Evolutionary conservation across 1,140 invertebrate genomes (phyloP).

Genomic region (Pectinophora gossypiella): DNA sequence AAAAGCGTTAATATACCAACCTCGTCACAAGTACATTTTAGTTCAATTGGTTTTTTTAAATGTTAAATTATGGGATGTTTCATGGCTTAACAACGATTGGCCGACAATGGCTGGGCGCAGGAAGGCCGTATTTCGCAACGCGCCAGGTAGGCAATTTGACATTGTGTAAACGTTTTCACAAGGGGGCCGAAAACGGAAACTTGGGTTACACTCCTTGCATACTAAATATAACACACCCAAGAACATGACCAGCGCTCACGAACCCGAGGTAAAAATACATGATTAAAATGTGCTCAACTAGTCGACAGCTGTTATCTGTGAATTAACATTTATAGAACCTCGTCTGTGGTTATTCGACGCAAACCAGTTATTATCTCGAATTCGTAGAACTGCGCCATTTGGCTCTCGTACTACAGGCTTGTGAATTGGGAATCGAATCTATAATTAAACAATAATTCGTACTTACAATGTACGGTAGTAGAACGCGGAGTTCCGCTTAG

Average conservation of each 20-base stretch:
- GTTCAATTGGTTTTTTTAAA: too few relatives aligned
- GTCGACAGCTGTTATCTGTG: neutral
- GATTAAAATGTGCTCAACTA: neutral
- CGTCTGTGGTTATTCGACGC: neutral
- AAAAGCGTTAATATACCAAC: too few relatives aligned
- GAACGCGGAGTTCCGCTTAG: constrained; percentile 9
- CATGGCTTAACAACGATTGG: neutral
- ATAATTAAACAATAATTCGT: constrained; percentile 2
- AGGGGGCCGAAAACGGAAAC: constrained; percentile 53
- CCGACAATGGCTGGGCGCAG: constrained; percentile 24
- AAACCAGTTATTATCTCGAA: neutral
- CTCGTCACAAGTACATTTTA: too few relatives aligned
- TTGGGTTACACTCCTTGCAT: constrained; percentile 46
- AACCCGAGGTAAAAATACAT: neutral
- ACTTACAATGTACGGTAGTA: neutral
- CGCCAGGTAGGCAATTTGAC: constrained; percentile 41
- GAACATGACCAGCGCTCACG: neutral
- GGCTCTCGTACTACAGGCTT: neutral
- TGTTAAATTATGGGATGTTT: neutral
- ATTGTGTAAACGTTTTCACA: constrained; percentile 59
- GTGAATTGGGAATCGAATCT: neutral
- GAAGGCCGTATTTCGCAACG: constrained; percentile 44
- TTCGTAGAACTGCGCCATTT: neutral
- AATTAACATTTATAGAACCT: constrained; percentile 10
- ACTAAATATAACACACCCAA: constrained; percentile 29